These are phyloP conservation scores for Peromyscus polionotus DNA, from an alignment of 2,113 vertebrate species.

Conservation along the genomic window DNA sequence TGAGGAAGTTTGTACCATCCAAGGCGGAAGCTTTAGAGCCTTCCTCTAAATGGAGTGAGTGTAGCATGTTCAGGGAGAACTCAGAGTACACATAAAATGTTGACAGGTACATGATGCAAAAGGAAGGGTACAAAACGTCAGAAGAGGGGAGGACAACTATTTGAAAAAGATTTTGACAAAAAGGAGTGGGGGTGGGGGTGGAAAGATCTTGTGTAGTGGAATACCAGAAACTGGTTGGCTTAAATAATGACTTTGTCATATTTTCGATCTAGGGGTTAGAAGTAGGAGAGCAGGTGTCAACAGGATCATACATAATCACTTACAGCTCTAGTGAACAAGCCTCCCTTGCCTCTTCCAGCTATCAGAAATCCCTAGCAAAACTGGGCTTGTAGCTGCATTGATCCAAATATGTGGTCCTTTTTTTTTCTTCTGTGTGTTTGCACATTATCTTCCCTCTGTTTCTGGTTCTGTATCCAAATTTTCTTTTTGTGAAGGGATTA, in stretches of 20 bases:
- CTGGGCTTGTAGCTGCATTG: background rate
- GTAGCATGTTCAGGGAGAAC: background rate
- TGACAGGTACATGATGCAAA: background rate
- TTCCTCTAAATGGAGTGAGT: background rate
- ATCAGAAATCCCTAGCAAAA: background rate
- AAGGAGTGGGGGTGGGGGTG: fast-evolving
- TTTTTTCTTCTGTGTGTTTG: background rate
- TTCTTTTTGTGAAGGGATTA: background rate
- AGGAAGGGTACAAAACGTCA: background rate
- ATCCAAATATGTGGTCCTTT: too few relatives aligned
- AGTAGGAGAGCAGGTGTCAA: background rate
- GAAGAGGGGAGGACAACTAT: background rate
- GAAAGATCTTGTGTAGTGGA: background rate
- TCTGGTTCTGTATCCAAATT: background rate
- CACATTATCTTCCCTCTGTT: background rate
- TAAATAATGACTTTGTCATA: background rate
- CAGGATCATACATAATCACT: background rate
- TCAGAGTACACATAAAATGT: background rate
- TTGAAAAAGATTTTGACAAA: background rate
- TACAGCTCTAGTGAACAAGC: background rate
- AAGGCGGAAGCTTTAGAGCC: background rate
- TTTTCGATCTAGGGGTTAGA: background rate
- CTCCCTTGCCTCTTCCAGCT: too few relatives aligned
- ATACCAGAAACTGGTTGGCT: background rate
- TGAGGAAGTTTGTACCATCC: background rate